Evolutionary conservation across 2,888 invertebrate genomes (phyloP), one percentile per base, ranked within the genome.

Genomic region (Caradrina clavipalpis): DNA sequence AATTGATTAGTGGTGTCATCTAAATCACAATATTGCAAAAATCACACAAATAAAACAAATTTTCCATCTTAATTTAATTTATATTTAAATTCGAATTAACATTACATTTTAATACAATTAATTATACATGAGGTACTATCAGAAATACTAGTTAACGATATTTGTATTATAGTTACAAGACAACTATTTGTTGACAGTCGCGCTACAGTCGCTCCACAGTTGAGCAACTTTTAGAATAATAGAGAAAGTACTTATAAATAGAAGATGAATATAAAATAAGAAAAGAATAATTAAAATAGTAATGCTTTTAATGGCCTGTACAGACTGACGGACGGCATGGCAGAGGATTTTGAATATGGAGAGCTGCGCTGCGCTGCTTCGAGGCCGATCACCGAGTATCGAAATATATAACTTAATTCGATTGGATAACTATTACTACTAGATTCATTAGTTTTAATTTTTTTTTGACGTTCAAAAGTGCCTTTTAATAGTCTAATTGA

Each of bases 61-160:
- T 4, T 0, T 21, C 19, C 0, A n/a, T 45, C 51, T 59, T 53
- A 60, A 72, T 47, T 55, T 51, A 64, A 49, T 57, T 60, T 53
- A 65, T 78, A 54, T 35, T 19, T 3, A 11, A 50, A n/a, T 56
- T 70, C 10, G 10, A 39, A 60, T 61, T 78, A 53, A 72, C 17
- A 55, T 51, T 51, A 47, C 47, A 50, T 57, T 53, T 66, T 47
- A 35, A 49, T 5, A 45, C 45, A 19, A 19, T 42, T 42, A 31
- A 50, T 50, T 50, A 47, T 19, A 63, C n/a, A 63, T 63, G 77
- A 74, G 71, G 62, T 71, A 76, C 19, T 17, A 50, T 63, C 59
- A 70, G 7, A 74, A 55, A 42, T 56, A 75, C 15, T 61, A n/a
- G n/a, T n/a, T n/a, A 61, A 54, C n/a, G n/a, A 50, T 49, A 39